Percentiles rank a stretch among this genome's conserved stretches.
These are phyloP conservation scores for Lagocephalus sceleratus DNA, from an alignment of 2,797 vertebrate genomes.

Conservation along the genomic window DNA sequence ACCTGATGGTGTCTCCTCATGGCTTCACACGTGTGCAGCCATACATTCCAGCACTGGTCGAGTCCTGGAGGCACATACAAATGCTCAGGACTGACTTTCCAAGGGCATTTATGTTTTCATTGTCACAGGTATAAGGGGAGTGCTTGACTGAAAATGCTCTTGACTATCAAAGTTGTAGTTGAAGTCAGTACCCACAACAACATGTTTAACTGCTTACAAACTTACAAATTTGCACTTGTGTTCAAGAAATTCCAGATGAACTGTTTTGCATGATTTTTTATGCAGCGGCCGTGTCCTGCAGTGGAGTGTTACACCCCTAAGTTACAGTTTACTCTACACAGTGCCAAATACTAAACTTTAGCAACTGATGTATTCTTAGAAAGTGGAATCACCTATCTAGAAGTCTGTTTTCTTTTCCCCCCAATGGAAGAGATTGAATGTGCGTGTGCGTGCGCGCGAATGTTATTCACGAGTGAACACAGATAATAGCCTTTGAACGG, in stretches of 20 bases:
- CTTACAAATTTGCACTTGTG: too few species aligned
- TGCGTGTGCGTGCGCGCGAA: slow-evolving; percentile 23
- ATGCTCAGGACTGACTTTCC: neutral
- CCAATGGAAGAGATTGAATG: slow-evolving; percentile 3
- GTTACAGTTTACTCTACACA: neutral
- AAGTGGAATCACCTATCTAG: slow-evolving; percentile 26
- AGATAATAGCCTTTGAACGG: slow-evolving; percentile 56
- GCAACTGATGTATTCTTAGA: slow-evolving; percentile 29
- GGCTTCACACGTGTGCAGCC: slow-evolving; percentile 59
- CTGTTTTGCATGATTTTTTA: too few species aligned
- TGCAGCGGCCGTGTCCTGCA: too few species aligned
- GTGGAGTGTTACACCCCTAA: neutral
- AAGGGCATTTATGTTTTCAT: slow-evolving; percentile 10
- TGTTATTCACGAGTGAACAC: slow-evolving; percentile 35
- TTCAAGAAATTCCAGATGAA: too few species aligned
- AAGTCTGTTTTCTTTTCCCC: neutral
- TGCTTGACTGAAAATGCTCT: neutral
- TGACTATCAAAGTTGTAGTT: too few species aligned
- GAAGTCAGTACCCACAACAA: too few species aligned
- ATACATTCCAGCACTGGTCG: slow-evolving; percentile 56
- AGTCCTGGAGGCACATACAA: slow-evolving; percentile 4
- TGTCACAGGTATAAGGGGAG: neutral
- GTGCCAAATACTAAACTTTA: neutral
- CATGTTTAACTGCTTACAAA: too few species aligned
- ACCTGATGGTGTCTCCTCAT: slow-evolving; percentile 58